phyloP scores from a whole-genome alignment of 1,140 invertebrate genomes.

The Marisa cornuarietis region DNA sequence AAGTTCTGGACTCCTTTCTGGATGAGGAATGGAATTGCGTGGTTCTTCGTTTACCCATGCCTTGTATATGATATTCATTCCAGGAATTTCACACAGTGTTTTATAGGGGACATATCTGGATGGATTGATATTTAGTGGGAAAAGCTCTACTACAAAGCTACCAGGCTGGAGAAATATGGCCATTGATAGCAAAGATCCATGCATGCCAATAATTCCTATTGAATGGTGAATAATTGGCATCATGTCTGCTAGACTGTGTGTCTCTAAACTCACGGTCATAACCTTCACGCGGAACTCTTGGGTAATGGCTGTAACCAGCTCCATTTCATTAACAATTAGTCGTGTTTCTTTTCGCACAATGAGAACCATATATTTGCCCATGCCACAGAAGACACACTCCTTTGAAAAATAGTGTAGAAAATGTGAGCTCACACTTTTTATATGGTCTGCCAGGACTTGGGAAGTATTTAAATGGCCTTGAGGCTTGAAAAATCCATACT shows the following conservation, averaged over 20 bases:
- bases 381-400: conserved; percentile 24
- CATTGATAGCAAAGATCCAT: conserved; percentile 94
- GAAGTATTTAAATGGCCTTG: conserved; percentile 63
- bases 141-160: conserved; percentile 94
- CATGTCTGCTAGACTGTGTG: conserved; percentile 57
- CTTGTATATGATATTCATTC: conserved; percentile 62
- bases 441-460: conserved; percentile 31
- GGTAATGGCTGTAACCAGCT: conserved; percentile 57
- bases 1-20: conserved; percentile 54
- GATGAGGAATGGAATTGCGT: conserved; percentile 62
- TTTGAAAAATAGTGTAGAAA: conserved; percentile 34
- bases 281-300: conserved; percentile 48
- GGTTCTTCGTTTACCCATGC: conserved; percentile 65
- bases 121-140: conserved; percentile 68
- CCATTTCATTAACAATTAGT: conserved; percentile 68
- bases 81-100: conserved; percentile 60
- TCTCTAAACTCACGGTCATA: conserved; percentile 53
- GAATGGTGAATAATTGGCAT: conserved; percentile 56
- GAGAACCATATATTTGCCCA: conserved; percentile 54
- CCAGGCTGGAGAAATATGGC: conserved; percentile 93
- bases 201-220: conserved; percentile 90
- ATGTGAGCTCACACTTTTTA: conserved; percentile 37
- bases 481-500: conserved; percentile 68
- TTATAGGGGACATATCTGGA: conserved; percentile 68
- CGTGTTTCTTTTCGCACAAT: conserved; percentile 66